Base-by-base conservation (phyloP, 2,113 vertebrate species). In the Marcusenius ussheri region DNA sequence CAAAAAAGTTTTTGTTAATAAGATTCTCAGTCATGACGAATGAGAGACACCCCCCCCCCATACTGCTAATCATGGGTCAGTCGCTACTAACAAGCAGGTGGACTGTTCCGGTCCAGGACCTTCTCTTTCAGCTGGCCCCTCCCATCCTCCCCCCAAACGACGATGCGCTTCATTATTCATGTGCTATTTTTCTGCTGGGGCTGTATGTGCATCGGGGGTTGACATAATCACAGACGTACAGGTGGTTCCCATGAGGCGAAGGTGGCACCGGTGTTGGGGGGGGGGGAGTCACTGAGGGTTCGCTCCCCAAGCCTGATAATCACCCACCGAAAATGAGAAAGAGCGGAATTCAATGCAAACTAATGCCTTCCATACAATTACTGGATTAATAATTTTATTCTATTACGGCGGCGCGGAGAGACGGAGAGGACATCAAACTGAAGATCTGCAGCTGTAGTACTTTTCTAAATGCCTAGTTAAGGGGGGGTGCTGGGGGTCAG, bases 381-480 rank as follows among this genome's bases (percentile, higher is more conserved):
- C 97, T 97, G 96, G 96, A 98, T 99, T 98, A 98, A 98, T 98
- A 97, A 98, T 97, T 98, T 97, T 97, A 97, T 98, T 97, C 96
- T 97, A 97, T 98, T 97, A 97, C 96, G 95, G 95, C 95, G 95
- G 95, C 93, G 94, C 91, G 91, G 90, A 58, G 92, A 92, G 92
- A 90, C 91, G 91, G 94, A 95, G 96, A 95, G 96, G 96, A 96
- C 97, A 97, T 97, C 97, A 96, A 97, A 95, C 96, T 95, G 96
- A 95, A 96, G 97, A 98, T 98, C 97, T 97, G 97, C 97, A 96
- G 96, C 96, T 96, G 97, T 96, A 96, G 97, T 97, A 94, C 97
- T 97, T 98, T 98, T 98, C 97, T 98, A 96, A 98, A 97, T 97
- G 95, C 96, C 97, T 97, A 97, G 97, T 98, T 98, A 98, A 97